Evolutionary conservation across 35 echinoderm and acorn worm genomes (phyloP).

Genomic region (Lytechinus pictus): DNA sequence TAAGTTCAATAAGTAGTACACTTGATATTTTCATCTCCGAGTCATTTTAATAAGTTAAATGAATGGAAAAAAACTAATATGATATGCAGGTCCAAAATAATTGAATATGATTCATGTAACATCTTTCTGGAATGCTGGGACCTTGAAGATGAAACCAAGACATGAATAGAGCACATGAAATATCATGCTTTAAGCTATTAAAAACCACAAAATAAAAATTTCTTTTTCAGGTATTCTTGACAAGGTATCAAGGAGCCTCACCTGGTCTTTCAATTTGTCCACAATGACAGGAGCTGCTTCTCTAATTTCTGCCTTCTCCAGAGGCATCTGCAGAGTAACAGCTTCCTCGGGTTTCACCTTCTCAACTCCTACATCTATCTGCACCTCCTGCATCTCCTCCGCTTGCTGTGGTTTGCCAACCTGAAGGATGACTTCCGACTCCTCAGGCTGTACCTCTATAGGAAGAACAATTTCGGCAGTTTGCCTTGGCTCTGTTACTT

Average conservation of each 20-base stretch:
- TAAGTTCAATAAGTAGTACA: too few species aligned
- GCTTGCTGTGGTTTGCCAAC: constrained; percentile 47
- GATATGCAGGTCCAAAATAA: too few species aligned
- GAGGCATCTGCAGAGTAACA: not conserved
- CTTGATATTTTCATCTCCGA: too few species aligned
- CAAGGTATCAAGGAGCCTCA: not conserved
- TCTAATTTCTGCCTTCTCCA: constrained; percentile 38
- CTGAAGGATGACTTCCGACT: constrained; percentile 37
- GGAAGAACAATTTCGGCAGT: constrained; percentile 36
- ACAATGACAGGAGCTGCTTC: constrained; percentile 65
- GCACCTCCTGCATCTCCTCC: constrained; percentile 47
- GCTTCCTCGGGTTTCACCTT: constrained; percentile 30
- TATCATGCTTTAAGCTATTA: not conserved
- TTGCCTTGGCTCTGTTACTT: constrained; percentile 31
- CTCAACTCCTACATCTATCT: constrained; percentile 3
- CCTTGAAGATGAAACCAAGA: too few species aligned
- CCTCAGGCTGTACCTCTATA: not conserved
- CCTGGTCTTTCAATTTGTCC: constrained; percentile 70
- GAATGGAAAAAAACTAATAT: too few species aligned
- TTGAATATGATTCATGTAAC: too few species aligned
- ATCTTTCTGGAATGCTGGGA: too few species aligned
- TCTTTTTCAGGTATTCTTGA: not conserved
- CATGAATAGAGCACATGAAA: too few species aligned
- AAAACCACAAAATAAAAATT: not conserved
- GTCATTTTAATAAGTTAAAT: too few species aligned